Conservation (phyloP, 2,113 vertebrate species). For the Hemibagrus wyckioides region DNA sequence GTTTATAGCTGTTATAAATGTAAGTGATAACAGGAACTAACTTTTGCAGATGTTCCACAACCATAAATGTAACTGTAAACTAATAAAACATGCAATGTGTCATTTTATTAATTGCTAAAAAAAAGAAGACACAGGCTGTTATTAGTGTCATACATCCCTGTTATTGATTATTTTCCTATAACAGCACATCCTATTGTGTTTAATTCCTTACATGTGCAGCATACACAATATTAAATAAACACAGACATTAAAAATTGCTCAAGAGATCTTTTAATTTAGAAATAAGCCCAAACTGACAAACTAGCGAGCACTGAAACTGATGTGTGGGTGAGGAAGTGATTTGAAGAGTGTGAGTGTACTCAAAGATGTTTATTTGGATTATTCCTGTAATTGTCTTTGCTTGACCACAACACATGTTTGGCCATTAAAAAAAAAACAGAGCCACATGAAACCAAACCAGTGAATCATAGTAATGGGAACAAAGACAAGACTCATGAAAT, state of each 20-base stretch:
- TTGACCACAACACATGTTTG: not conserved
- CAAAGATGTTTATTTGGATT: not conserved
- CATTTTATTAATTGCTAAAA: not conserved
- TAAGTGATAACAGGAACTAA: not conserved
- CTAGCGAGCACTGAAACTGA: not conserved
- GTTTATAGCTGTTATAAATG: not conserved
- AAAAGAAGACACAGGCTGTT: not conserved
- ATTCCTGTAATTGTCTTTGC: not conserved
- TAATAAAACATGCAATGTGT: not conserved
- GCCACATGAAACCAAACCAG: not conserved
- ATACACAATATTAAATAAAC: not conserved
- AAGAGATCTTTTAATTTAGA: not conserved
- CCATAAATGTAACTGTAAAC: not conserved
- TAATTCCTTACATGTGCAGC: not conserved
- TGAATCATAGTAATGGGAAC: not conserved
- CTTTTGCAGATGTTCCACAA: not conserved
- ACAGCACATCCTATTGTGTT: not conserved
- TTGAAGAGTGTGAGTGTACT: not conserved
- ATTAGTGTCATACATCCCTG: not conserved
- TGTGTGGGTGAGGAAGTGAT: not conserved
- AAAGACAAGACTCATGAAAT: not conserved
- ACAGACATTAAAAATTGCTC: not conserved
- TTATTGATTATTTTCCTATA: not conserved
- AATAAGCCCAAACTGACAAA: not conserved
- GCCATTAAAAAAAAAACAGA: not conserved